These are phyloP conservation scores for Saccostrea glomerata DNA, from an alignment of 1,140 invertebrate species.

Conservation along the genomic window DNA sequence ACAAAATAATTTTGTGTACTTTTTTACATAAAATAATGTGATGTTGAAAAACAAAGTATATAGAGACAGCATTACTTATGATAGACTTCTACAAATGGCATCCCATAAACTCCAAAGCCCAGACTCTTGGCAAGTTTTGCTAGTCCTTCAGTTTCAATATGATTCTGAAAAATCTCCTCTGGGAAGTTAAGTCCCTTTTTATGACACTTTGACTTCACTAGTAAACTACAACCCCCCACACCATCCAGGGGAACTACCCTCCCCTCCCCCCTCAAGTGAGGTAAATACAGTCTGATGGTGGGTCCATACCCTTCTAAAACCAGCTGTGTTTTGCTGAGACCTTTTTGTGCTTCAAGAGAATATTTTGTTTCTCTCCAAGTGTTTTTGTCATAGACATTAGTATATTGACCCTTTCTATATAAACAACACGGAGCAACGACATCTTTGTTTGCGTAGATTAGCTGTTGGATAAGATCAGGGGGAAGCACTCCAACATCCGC, in stretches of 20 bases:
- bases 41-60: no score
- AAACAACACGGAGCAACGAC: constrained; percentile 71
- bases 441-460: constrained; percentile 70
- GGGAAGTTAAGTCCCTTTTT: constrained; percentile 73
- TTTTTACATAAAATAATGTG: no score
- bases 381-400: constrained; percentile 73
- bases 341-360: constrained; percentile 64
- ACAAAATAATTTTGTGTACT: no score
- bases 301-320: constrained; percentile 74
- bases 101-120: constrained; percentile 68
- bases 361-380: constrained; percentile 74
- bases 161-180: constrained; percentile 67
- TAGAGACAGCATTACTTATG: constrained; percentile 54
- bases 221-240: constrained; percentile 73
- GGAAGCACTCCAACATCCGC: constrained; percentile 71
- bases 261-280: constrained; percentile 71
- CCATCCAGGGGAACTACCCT: constrained; percentile 73
- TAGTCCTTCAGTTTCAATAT: constrained; percentile 76
- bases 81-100: constrained; percentile 73
- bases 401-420: constrained; percentile 56
- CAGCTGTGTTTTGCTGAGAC: constrained; percentile 59
- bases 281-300: constrained; percentile 68
- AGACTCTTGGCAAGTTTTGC: constrained; percentile 73
- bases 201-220: constrained; percentile 69
- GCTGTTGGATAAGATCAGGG: constrained; percentile 69